A percentile compares a stretch with the other conserved stretches of the same genome.
phyloP scores from a whole-genome alignment of 2,113 vertebrate species.

The Etheostoma spectabile region DNA sequence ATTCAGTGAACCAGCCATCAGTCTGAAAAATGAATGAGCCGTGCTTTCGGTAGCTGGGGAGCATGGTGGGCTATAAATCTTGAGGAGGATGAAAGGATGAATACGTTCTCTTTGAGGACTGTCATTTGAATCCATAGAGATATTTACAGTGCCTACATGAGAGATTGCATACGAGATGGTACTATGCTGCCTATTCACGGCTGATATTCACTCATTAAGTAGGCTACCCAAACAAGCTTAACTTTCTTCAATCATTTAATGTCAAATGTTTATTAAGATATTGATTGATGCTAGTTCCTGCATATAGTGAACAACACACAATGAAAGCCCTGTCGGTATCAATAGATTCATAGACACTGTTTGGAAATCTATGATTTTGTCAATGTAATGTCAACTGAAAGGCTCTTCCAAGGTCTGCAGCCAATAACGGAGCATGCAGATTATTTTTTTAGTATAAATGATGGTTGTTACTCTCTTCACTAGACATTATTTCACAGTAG shows the following conservation, averaged over 20 bases:
- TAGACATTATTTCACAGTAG: neutral
- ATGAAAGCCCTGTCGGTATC: neutral
- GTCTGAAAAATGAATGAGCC: constrained; percentile 36
- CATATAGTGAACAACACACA: neutral
- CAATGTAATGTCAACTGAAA: neutral
- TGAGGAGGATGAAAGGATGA: constrained; percentile 30
- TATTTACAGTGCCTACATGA: constrained; percentile 1
- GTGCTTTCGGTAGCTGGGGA: constrained; percentile 5
- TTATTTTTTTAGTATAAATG: neutral
- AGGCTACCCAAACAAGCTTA: neutral
- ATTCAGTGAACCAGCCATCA: constrained; percentile 11
- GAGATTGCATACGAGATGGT: neutral
- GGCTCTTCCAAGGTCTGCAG: neutral
- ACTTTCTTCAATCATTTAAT: constrained; percentile 4
- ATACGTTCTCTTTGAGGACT: constrained; percentile 20
- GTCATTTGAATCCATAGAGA: constrained; percentile 19
- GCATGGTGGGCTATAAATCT: constrained; percentile 1
- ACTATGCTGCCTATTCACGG: neutral
- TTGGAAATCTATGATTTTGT: constrained; percentile 15
- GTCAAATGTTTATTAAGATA: neutral
- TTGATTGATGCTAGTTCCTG: neutral
- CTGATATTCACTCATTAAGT: constrained; percentile 13
- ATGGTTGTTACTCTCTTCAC: neutral
- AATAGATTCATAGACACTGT: neutral
- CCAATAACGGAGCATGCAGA: neutral